These are phyloP conservation scores for Tetropium fuscum DNA, from an alignment of 2,888 invertebrate species.

Conservation along the genomic window DNA sequence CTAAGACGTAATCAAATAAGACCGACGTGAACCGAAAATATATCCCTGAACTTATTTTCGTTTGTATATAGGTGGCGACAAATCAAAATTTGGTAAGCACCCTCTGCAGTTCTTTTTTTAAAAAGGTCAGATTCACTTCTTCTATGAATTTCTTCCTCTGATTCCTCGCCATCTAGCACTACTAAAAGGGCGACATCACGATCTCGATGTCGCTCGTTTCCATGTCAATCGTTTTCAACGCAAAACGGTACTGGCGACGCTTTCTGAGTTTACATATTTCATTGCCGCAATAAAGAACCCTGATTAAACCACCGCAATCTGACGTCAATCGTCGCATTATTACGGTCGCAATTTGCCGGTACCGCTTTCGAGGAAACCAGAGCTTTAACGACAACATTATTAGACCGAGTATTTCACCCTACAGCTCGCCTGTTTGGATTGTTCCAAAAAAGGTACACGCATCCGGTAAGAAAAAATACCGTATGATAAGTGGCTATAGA, in stretches of 20 bases:
- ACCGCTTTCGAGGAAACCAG: slow-evolving; percentile 28
- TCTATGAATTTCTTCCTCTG: slow-evolving; percentile 32
- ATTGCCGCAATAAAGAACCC: slow-evolving; percentile 22
- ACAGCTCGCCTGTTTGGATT: too few species aligned
- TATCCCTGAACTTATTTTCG: slow-evolving; percentile 37
- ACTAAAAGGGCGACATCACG: slow-evolving; percentile 32
- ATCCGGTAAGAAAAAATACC: too few species aligned
- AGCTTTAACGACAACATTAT: too few species aligned
- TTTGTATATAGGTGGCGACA: slow-evolving; percentile 36
- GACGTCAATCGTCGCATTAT: slow-evolving; percentile 24
- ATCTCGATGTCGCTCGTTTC: too few species aligned
- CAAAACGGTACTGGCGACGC: slow-evolving; percentile 34
- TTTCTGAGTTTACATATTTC: slow-evolving; percentile 26
- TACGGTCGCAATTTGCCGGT: slow-evolving; percentile 17
- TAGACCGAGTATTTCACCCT: too few species aligned
- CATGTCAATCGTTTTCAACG: slow-evolving; percentile 34
- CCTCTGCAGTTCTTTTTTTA: slow-evolving; percentile 32
- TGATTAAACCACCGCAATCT: slow-evolving; percentile 16
- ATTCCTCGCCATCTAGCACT: slow-evolving; percentile 33
- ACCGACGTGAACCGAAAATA: slow-evolving; percentile 26
- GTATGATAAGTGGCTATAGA: too few species aligned
- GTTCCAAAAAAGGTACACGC: too few species aligned
- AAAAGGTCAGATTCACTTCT: slow-evolving; percentile 34
- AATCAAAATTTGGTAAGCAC: slow-evolving; percentile 35
- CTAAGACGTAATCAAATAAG: slow-evolving; percentile 36